Evolutionary conservation across 1,140 invertebrate genomes (phyloP).

Genomic region (Papilio xuthus): DNA sequence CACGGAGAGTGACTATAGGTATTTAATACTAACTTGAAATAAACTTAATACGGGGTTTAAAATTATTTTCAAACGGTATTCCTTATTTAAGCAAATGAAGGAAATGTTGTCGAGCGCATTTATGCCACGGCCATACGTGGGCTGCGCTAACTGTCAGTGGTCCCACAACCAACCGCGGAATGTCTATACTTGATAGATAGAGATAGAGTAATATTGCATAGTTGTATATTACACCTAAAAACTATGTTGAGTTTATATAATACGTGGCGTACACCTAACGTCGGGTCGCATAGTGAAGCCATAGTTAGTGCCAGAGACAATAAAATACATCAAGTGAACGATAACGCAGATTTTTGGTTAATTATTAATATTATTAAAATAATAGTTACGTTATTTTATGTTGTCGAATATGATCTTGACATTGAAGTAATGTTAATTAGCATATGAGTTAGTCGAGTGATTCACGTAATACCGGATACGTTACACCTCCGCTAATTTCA

Average conservation of each 20-base stretch:
- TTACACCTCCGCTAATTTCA: constrained; percentile 48
- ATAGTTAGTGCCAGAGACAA: neutral
- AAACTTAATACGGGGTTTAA: neutral
- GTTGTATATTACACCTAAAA: constrained; percentile 8
- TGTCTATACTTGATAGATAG: constrained; percentile 12
- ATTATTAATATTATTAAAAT: too few species aligned
- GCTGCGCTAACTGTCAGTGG: constrained; percentile 29
- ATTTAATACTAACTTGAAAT: too few species aligned
- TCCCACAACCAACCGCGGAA: constrained; percentile 30
- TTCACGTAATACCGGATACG: constrained; percentile 55
- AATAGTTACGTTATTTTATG: neutral
- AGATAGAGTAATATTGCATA: neutral
- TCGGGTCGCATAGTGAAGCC: constrained; percentile 20
- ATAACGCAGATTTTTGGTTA: too few species aligned
- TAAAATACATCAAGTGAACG: neutral
- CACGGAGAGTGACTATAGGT: too few species aligned
- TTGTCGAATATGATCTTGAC: constrained; percentile 54
- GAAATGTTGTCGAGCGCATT: constrained; percentile 32
- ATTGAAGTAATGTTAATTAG: constrained; percentile 53
- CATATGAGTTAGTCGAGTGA: constrained; percentile 46
- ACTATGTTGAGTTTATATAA: constrained; percentile 39
- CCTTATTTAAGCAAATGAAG: constrained; percentile 23
- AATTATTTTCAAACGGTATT: neutral
- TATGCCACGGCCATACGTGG: constrained; percentile 33
- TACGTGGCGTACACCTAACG: neutral